Evolutionary conservation across 2,797 vertebrate species (phyloP), one percentile per base, ranked within the genome.

Genomic region (Pelochelys cantorii): DNA sequence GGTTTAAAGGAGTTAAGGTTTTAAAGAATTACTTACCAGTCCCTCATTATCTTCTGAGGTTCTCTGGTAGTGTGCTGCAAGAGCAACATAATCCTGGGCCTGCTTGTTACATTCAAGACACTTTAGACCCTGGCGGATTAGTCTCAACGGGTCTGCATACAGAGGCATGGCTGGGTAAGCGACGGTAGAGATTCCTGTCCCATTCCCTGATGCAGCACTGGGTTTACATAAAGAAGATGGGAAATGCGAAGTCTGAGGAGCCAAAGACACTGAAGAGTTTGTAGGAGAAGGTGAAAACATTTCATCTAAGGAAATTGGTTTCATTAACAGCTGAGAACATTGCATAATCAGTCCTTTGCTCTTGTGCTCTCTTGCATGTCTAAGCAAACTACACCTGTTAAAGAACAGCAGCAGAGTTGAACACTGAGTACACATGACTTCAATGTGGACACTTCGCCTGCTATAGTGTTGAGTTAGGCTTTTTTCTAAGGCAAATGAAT

Each of bases 41-140:
- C 97, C 98, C 93, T 99, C 98, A 34, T 98, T 98, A 34, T 99
- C 98, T 90, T 99, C 99, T 12, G 98, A 97, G 14, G 90, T 95
- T 96, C 98, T 98, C 98, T 99, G 99, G 98, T 99, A 99, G 98
- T 99, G 99, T 81, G 98, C 98, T 53, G 99, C 99, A 65, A 99
- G 98, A 79, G 98, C 98, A 91, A 97, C 96, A 79, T 98, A 98
- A 98, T 99, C 99, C 29, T 98, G 97, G 15, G 99, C 97, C 96
- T 99, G 99, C 95, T 99, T 99, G 98, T 99, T 98, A 97, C 99
- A 99, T 96, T 99, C 99, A 80, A 99, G 97, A 97, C 99, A 99
- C 95, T 98, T 98, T 59, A 98, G 97, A 93, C 98, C 97, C 42
- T 99, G 98, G 37, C 98, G 98, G 94, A 98, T 98, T 57, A 98